A percentile compares a stretch with the other conserved stretches of the same genome.
phyloP scores from a whole-genome alignment of 2,113 vertebrate species.

The Lepisosteus oculatus region DNA sequence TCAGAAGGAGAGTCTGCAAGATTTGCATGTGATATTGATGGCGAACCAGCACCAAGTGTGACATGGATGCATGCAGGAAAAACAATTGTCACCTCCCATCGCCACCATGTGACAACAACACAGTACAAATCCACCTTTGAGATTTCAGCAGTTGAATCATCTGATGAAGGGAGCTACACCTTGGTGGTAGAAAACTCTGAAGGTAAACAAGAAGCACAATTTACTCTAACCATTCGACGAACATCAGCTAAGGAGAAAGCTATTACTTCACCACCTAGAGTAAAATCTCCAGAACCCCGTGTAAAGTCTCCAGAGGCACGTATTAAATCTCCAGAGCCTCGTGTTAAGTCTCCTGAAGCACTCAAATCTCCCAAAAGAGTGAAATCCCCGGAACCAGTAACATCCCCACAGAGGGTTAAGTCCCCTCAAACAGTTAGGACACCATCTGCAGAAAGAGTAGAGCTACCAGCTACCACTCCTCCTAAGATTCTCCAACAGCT shows the following conservation, averaged over 20 bases:
- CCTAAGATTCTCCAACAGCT: slow-evolving; percentile 82
- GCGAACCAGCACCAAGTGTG: slow-evolving; percentile 83
- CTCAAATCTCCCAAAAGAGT: slow-evolving; percentile 50
- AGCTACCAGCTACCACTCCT: slow-evolving; percentile 56
- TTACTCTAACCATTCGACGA: slow-evolving; percentile 82
- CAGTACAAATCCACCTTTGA: slow-evolving; percentile 84
- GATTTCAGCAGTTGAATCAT: slow-evolving; percentile 79
- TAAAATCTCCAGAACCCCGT: slow-evolving; percentile 76
- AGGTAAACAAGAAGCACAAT: slow-evolving; percentile 85
- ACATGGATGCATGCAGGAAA: slow-evolving; percentile 78
- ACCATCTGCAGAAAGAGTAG: slow-evolving; percentile 56
- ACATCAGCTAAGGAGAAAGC: slow-evolving; percentile 70
- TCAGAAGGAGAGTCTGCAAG: slow-evolving; percentile 79
- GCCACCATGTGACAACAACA: slow-evolving; percentile 73
- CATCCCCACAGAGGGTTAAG: slow-evolving; percentile 70
- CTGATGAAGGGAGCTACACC: slow-evolving; percentile 87
- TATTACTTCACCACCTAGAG: slow-evolving; percentile 66
- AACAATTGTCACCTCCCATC: slow-evolving; percentile 68
- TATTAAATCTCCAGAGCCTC: slow-evolving; percentile 73
- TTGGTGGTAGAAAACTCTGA: slow-evolving; percentile 84
- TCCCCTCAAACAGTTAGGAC: slow-evolving; percentile 70
- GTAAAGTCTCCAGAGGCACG: slow-evolving; percentile 67
- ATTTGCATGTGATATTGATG: slow-evolving; percentile 88
- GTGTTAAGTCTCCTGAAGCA: slow-evolving; percentile 72
- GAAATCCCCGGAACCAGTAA: slow-evolving; percentile 68